Percentiles rank a stretch among this genome's conserved stretches.
phyloP scores from a whole-genome alignment of 2,113 vertebrate genomes.

The Upupa epops region DNA sequence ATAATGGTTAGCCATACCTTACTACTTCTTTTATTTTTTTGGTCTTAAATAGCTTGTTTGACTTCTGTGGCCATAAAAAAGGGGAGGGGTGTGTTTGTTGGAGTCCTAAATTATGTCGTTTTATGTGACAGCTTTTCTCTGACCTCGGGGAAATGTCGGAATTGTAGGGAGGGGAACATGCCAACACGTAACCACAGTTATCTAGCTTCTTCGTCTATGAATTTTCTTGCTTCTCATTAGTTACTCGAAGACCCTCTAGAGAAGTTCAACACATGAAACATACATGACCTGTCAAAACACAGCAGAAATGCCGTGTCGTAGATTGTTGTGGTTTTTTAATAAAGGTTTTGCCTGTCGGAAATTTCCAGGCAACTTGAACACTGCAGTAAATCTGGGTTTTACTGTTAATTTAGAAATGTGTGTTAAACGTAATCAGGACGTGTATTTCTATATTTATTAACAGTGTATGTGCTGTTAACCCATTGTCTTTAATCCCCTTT shows the following conservation, averaged over 20 bases:
- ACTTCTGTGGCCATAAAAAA: not conserved
- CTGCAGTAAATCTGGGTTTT: not conserved
- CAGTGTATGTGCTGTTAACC: not conserved
- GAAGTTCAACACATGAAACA: not conserved
- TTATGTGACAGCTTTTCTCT: slow-evolving; percentile 29
- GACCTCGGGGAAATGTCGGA: slow-evolving; percentile 30
- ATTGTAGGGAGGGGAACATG: not conserved
- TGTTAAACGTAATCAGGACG: not conserved
- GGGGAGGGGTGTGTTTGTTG: not conserved
- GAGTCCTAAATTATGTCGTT: not conserved
- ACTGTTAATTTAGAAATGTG: not conserved
- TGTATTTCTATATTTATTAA: not conserved
- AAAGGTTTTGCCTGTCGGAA: not conserved
- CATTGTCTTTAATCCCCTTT: not conserved
- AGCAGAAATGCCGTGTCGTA: not conserved
- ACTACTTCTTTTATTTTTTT: too few relatives aligned
- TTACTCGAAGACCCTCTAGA: not conserved
- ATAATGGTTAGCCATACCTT: not conserved
- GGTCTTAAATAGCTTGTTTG: not conserved
- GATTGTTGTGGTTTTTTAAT: not conserved
- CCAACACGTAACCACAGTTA: not conserved
- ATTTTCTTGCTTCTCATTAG: not conserved
- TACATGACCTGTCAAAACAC: not conserved
- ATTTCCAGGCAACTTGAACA: slow-evolving; percentile 51
- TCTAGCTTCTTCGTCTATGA: not conserved